Percentiles rank a stretch among this genome's conserved stretches.
These are phyloP conservation scores for Pseudochromis fuscus DNA, from an alignment of 2,797 vertebrate genomes.

Conservation along the genomic window DNA sequence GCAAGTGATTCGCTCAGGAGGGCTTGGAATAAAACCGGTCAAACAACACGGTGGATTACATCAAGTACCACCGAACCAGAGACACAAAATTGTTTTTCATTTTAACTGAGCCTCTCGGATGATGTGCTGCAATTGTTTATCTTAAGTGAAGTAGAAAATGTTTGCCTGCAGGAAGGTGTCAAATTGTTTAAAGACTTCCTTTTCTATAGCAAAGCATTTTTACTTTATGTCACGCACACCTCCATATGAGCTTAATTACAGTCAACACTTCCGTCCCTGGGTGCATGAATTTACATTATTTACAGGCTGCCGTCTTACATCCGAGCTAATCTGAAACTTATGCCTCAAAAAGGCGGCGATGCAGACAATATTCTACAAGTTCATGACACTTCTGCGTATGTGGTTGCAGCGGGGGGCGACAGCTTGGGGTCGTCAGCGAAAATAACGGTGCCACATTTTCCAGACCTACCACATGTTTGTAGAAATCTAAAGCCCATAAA, in stretches of 20 bases:
- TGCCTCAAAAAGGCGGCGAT: slow-evolving; percentile 34
- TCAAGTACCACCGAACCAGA: slow-evolving; percentile 31
- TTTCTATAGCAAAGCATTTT: slow-evolving; percentile 36
- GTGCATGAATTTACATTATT: slow-evolving; percentile 45
- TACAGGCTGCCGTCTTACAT: slow-evolving; percentile 41
- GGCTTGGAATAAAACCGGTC: slow-evolving; percentile 56
- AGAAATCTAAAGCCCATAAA: slow-evolving; percentile 41
- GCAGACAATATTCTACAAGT: slow-evolving; percentile 49
- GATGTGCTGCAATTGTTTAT: slow-evolving; percentile 27
- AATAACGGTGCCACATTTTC: slow-evolving; percentile 20
- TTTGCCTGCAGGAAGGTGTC: slow-evolving; percentile 37
- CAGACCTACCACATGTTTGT: not conserved
- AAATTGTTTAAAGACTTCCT: slow-evolving; percentile 33
- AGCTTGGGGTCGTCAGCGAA: slow-evolving; percentile 3
- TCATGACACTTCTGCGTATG: slow-evolving; percentile 31
- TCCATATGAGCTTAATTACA: slow-evolving; percentile 51
- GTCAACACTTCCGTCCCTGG: slow-evolving; percentile 41
- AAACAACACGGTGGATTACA: slow-evolving; percentile 52
- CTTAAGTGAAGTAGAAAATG: slow-evolving; percentile 40
- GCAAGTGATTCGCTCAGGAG: slow-evolving; percentile 35
- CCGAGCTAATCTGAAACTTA: slow-evolving; percentile 39
- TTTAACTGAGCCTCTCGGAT: slow-evolving; percentile 34
- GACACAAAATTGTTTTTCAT: slow-evolving; percentile 39
- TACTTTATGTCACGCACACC: slow-evolving; percentile 39
- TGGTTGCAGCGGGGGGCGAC: slow-evolving; percentile 31